A percentile compares a stretch with the other conserved stretches of the same genome.
These are phyloP conservation scores for Periophthalmus modestus DNA, from an alignment of 2,113 vertebrate genomes.

Conservation along the genomic window DNA sequence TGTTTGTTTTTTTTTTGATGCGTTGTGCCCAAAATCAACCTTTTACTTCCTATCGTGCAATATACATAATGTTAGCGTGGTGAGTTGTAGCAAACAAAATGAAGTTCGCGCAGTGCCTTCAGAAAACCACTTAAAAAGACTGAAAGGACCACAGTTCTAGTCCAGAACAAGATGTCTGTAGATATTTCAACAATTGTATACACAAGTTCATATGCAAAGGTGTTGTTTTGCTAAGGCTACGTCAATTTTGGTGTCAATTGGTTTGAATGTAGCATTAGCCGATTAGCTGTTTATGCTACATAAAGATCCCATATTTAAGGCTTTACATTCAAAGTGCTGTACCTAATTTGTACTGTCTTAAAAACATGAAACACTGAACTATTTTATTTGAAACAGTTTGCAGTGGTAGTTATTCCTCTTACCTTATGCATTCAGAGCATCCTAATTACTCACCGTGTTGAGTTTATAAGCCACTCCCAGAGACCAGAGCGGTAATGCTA, in stretches of 20 bases:
- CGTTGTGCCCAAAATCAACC: not conserved
- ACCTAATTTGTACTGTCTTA: too few relatives aligned
- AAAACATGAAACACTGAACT: too few relatives aligned
- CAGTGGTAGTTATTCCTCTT: too few relatives aligned
- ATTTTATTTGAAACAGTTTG: too few relatives aligned
- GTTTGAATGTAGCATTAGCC: slow-evolving; percentile 1
- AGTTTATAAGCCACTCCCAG: too few relatives aligned
- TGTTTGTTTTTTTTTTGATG: not conserved
- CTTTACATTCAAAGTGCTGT: not conserved
- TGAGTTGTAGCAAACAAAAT: not conserved
- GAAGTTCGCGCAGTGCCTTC: not conserved
- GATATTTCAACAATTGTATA: not conserved
- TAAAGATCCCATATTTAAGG: not conserved
- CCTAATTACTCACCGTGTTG: too few relatives aligned
- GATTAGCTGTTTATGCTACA: not conserved
- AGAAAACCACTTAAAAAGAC: too few relatives aligned
- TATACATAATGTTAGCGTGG: not conserved
- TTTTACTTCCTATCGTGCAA: slow-evolving; percentile 4
- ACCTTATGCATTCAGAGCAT: too few relatives aligned
- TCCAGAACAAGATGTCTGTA: not conserved
- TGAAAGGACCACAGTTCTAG: slow-evolving; percentile 2
- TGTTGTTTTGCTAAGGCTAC: not conserved
- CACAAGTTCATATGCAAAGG: not conserved
- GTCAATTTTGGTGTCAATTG: not conserved
- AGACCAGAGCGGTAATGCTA: too few relatives aligned